These are phyloP conservation scores for Eudasyphora cyanicolor DNA, from an alignment of 2,888 invertebrate genomes.

Conservation along the genomic window DNA sequence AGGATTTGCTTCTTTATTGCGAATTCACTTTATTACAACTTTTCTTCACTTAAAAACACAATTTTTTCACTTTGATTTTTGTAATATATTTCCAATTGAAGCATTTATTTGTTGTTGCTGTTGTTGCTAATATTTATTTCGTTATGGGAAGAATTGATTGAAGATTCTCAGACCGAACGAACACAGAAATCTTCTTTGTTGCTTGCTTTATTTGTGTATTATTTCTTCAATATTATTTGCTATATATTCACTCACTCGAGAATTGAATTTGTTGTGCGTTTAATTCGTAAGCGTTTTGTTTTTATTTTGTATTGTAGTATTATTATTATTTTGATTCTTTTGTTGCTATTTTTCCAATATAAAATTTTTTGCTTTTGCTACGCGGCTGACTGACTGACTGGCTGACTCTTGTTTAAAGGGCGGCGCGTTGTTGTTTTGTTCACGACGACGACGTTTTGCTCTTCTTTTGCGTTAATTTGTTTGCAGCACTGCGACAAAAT, in stretches of 20 bases:
- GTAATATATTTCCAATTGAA: not conserved
- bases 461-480: conserved; percentile 40
- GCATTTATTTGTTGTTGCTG: not conserved
- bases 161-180: not conserved
- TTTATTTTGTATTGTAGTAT: not conserved
- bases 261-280: not conserved
- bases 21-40: not conserved
- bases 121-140: not conserved
- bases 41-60: not conserved
- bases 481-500: conserved; percentile 69
- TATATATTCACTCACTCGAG: not conserved
- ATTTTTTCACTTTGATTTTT: conserved; percentile 12
- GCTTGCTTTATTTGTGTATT: not conserved
- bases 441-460: too few relatives aligned
- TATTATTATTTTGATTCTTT: conserved; percentile 47
- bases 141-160: not conserved
- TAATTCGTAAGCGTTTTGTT: conserved; percentile 26
- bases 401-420: too few relatives aligned
- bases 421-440: too few relatives aligned
- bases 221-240: not conserved
- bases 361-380: not conserved
- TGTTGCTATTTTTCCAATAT: conserved; percentile 19
- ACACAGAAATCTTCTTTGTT: not conserved
- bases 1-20: not conserved
- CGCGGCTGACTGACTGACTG: too few relatives aligned